Base-by-base conservation (phyloP, 1,140 invertebrate genomes). In the Conopomorpha cramerella region DNA sequence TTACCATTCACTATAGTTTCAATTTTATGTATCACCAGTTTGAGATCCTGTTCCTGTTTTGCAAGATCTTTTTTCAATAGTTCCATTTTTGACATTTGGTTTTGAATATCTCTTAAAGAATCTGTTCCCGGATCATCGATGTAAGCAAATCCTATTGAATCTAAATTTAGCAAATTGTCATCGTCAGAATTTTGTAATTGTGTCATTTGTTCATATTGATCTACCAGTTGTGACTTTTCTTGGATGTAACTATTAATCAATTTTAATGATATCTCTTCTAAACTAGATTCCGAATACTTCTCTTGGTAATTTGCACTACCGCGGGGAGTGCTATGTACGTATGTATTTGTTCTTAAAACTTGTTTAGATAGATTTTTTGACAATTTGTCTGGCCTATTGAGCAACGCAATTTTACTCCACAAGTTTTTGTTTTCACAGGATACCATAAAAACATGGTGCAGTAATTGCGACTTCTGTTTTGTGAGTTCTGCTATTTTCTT, bases 201-300 rank as follows among this genome's bases (percentile, higher is more conserved):
- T 33, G 77, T 54, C 78, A 84, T 84, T 70, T 86, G 77, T 45
- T 77, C 81, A 78, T 80, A 87, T 54, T 86, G 85, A 46, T 83
- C 79, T 46, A 86, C 84, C 19, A 87, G 54, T 54, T 87, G 84
- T 38, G 77, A 82, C 48, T 86, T 87, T 46, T 86, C 84, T 55
- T 84, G 74, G 53, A 82, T 79, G 49, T 86, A 82, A 58, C 81
- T 86, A 42, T 84, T 85, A 7, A 88, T 83, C 26, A 88, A 58
- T 64, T 85, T 86, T 26, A 89, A 61, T 10, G 87, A 88, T 51
- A 91, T 89, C 67, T 91, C 87, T 61, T 91, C 88, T 40, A 91
- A 77, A 57, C 87, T 90, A 27, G 81, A 73, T 47, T 87, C 83
- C 42, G 73, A 76, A 58, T 49, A 74, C 48, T 64, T 82, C 49